Evolutionary conservation across 2,113 vertebrate species (phyloP), one percentile per base, ranked within the genome.

Genomic region (Ochotona curzoniae): DNA sequence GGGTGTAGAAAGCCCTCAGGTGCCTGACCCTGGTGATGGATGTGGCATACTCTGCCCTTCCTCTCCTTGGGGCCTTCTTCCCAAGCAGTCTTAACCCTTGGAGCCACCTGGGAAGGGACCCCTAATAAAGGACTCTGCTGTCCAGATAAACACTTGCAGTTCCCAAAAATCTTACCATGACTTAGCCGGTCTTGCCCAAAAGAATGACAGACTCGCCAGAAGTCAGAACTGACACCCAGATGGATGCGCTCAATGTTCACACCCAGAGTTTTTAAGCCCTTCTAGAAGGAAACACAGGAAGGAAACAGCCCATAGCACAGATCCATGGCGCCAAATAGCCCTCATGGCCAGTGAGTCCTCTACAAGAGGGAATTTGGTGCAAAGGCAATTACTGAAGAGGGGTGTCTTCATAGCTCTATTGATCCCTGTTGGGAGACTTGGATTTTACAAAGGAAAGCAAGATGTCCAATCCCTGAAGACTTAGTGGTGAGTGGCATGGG

Each of bases 241-340:
- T 80, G 64, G 89, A 87, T 57, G 85, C 49, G 38, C 89, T 61
- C 60, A 73, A 18, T 81, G 67, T 75, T 83, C 63, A 79, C 70
- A 81, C 70, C 86, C 35, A 69, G 32, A 20, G 11, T 38, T 63
- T 89, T 86, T 84, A 60, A 95, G 15, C n/a, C 49, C 82, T 23
- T 82, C 44, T 81, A 89, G 86, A 82, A 85, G 70, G 32, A 95
- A 91, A 83, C 35, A 78, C 93, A 96, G 82, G 38, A 85, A 84
- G 8, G 75, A 92, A 78, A 69, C 49, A 38, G 17, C 57, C 9
- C 23, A 17, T 28, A 35, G 61, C 26, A 83, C 25, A 83, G 78
- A 82, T 20, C 47, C 2, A 2, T 74, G 51, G 30, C 67, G 64
- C 23, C 14, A 13, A 28, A 51, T 44, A 83, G 66, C 57, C 75